Evolutionary conservation across 2,113 vertebrate genomes (phyloP), one percentile per base, ranked within the genome.

Genomic region (Plotosus lineatus): DNA sequence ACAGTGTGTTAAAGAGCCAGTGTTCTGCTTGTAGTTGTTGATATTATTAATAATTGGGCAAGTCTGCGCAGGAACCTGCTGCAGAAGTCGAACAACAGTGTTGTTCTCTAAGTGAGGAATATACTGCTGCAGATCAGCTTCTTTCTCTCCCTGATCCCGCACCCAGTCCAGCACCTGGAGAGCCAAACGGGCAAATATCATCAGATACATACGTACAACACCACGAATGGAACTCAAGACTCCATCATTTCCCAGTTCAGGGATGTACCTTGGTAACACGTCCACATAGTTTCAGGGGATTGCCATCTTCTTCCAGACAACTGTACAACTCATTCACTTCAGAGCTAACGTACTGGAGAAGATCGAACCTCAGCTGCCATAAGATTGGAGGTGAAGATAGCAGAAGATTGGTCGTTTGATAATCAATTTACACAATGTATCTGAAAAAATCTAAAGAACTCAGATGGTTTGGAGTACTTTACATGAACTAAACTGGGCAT

Each of bases 261-360:
- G 10, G 0, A 19, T 38, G 85, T 89, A 97, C 98, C 94, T 98
- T 98, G 60, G 95, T 97, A 80, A 99, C 97, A 90, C 97, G 94
- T 83, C 94, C 94, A 78, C 95, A 97, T 53, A 99, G 92, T 86
- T 98, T 98, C 65, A 99, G 92, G 0, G 98, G 98, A 85, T 99
- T 96, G 85, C 98, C 99, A 78, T 99, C 98, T 0, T 98, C 94
- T 86, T 99, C 98, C 74, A 99, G 92, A 97, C 96, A 99, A 82
- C 97, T 99, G 91, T 99, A 99, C 84, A 99, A 93, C 63, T 99
- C 98, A 86, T 99, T 99, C 36, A 99, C 95, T 42, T 99, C 98
- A 56, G 96, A 94, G 4, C 98, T 95, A 78, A 98, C 92, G 66
- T 98, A 95, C 11, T 99, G 98, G 38, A 99, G 92, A 72, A 98